Base-by-base conservation (phyloP, 2,888 invertebrate species). In the Drosophila borborema region DNA sequence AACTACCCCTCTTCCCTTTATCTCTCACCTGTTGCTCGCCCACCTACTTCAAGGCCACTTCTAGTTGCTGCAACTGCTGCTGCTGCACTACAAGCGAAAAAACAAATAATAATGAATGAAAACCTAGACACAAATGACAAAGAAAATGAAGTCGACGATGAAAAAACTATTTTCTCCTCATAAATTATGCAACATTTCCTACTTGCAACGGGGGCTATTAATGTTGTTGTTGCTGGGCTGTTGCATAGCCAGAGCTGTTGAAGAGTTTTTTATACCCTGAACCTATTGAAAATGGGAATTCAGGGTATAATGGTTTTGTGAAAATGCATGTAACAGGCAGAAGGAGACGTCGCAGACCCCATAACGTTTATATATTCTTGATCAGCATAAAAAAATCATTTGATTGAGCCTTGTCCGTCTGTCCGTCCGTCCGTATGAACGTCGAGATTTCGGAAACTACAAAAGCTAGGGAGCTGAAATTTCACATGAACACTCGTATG, bases 171-270 rank as follows among this genome's bases (percentile, higher is more conserved):
- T 80, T 87, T 87, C 80, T 88, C 77, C 82, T 85, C 72, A 86
- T 89, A 77, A 89, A 89, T 86, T 89, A 86, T 86, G 85, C 85
- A 86, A 86, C 85, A 82, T 85, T 89, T 86, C 85, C 88, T 87
- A 74, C 72, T 87, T 81, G 64, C 84, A 65, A 70, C 71, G 43
- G 67, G 69, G 59, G 81, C 60, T 64, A 40, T 61, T 65, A 49
- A 20, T 66, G 58, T 58, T 58, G 62, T 23, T 77, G 75, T 0
- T 56, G 60, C 20, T 45, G 41, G 43, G 18, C 49, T 67, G 36
- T 43, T 54, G 65, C 65, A 53, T 46, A 64, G 65, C 18, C 18
- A 31, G 10, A 38, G 53, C n/a, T 36, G 48, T 34, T 55, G 31
- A 51, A 34, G 5, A 18, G 16, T 36, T 23, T 23, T 23, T 23